phyloP scores from a whole-genome alignment of 2,888 invertebrate species.

The Lumbricus terrestris region DNA sequence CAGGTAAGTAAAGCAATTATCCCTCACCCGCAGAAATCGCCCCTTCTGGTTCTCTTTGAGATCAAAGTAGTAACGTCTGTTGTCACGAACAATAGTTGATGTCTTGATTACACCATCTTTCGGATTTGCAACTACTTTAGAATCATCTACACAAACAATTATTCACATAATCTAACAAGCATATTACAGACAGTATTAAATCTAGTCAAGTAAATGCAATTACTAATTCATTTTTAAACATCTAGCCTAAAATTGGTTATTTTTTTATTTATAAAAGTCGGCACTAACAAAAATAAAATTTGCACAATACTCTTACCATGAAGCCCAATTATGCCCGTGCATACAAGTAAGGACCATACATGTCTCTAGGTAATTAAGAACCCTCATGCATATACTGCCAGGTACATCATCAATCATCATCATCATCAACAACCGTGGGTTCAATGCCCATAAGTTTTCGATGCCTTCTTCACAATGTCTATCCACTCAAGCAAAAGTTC shows the following conservation, averaged over 20 bases:
- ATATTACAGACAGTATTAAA: neutral
- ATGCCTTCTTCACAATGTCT: no score
- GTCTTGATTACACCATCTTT: conserved; percentile 3
- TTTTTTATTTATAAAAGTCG: no score
- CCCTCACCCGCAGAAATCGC: conserved; percentile 3
- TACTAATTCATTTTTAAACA: no score
- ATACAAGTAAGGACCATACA: no score
- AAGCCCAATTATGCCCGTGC: neutral
- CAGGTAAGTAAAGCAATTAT: neutral
- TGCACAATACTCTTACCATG: no score
- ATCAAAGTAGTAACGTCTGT: conserved; percentile 3
- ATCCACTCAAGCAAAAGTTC: no score
- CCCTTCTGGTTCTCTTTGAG: conserved; percentile 3
- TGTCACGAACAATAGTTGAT: conserved; percentile 3
- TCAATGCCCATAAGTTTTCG: no score
- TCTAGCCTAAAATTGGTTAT: no score
- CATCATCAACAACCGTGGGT: no score
- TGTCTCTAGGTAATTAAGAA: neutral
- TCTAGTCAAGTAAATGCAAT: neutral
- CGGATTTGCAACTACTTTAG: neutral
- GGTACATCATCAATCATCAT: no score
- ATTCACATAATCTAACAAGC: neutral
- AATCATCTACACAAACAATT: neutral
- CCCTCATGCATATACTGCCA: neutral
- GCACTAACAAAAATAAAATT: no score